Base-by-base conservation (phyloP, 2,797 vertebrate species). In the Delichon dasypus region DNA sequence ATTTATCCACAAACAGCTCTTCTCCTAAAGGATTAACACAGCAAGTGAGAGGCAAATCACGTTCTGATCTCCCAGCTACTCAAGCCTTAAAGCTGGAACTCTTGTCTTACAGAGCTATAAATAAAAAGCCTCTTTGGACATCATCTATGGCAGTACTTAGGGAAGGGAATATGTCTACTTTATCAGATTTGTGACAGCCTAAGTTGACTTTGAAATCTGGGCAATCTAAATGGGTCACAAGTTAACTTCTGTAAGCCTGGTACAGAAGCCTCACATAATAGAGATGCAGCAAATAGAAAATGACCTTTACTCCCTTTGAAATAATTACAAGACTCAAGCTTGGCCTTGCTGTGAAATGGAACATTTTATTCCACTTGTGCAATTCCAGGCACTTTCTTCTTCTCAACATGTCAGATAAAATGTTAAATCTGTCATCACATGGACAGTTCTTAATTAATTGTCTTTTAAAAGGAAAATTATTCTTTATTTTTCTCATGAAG, bases 231-330 rank as follows among this genome's bases (percentile, higher is more conserved):
- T 51, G 62, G 85, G 90, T 82, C 95, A 75, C 15, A 62, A 72
- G 85, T 91, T 90, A 61, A 81, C 84, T 88, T 90, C 40, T 42
- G 77, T 76, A 86, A 95, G 95, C 17, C 88, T 90, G 55, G 53
- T 32, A 60, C 40, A 88, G 75, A 86, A 78, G 32, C 38, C 62
- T 82, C 66, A 66, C 76, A 60, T 76, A 90, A 92, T 88, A 94
- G 76, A 68, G 89, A 68, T 68, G 88, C 62, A 95, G 89, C 95
- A 97, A 97, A 95, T 79, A 96, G 90, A 97, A 89, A 73, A 45
- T 95, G 96, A 97, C 97, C 96, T 98, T 97, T 97, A 85, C 86
- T 97, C 94, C 94, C 66, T 94, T 61, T 89, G 91, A 97, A 97
- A 97, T 97, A 97, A 98, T 97, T 96, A 97, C 94, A 79, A 91